Percentiles rank a stretch among this genome's conserved stretches.
These are phyloP conservation scores for Drosophila siamana DNA, from an alignment of 2,888 invertebrate species.

Conservation along the genomic window DNA sequence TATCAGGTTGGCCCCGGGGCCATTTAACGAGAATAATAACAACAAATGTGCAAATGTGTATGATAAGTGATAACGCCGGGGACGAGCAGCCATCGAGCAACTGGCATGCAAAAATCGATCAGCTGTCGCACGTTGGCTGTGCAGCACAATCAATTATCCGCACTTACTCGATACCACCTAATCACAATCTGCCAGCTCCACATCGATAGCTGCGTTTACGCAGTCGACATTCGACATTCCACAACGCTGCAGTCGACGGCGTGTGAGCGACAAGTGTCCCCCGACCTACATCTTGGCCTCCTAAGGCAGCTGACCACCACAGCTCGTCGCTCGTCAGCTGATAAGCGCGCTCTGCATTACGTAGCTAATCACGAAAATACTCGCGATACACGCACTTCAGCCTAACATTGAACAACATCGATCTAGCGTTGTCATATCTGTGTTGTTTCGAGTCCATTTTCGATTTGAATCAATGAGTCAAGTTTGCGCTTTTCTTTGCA, in stretches of 20 bases:
- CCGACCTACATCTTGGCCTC: constrained; percentile 13
- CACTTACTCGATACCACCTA: constrained; percentile 61
- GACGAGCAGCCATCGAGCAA: constrained; percentile 13
- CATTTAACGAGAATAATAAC: constrained; percentile 20
- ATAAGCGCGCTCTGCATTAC: constrained; percentile 28
- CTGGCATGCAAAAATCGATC: constrained; percentile 79
- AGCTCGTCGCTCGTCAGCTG: constrained; percentile 17
- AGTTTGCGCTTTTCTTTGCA: no score
- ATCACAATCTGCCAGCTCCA: constrained; percentile 68
- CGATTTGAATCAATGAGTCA: no score
- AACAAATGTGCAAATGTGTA: constrained; percentile 34
- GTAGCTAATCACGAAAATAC: constrained; percentile 17
- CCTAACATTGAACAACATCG: constrained; percentile 22
- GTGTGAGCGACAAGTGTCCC: neutral
- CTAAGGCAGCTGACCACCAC: constrained; percentile 45
- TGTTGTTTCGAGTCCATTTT: no score
- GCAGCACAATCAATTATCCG: constrained; percentile 72
- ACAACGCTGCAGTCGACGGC: no score
- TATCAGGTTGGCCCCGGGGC: constrained; percentile 38
- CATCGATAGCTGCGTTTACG: no score
- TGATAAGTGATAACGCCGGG: constrained; percentile 38
- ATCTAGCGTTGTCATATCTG: constrained; percentile 13
- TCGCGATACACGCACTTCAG: constrained; percentile 12
- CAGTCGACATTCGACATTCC: no score
- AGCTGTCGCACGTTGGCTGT: constrained; percentile 62